These are phyloP conservation scores for Ischnura elegans DNA, from an alignment of 2,888 invertebrate species.

Conservation along the genomic window DNA sequence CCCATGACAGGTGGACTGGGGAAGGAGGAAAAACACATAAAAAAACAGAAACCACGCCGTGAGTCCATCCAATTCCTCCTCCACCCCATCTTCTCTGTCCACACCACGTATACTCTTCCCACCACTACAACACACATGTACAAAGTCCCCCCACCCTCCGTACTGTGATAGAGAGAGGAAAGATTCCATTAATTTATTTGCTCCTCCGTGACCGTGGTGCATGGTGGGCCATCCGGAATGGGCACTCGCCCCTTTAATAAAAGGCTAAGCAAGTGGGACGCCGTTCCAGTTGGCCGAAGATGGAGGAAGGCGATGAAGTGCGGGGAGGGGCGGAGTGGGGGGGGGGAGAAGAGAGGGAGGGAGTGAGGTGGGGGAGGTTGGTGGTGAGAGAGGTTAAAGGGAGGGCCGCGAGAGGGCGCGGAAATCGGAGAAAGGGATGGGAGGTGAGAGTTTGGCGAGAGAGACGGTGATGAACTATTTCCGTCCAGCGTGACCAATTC, in stretches of 20 bases:
- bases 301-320: background rate
- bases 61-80: background rate
- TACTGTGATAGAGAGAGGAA: background rate
- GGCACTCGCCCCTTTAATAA: constrained; percentile 47
- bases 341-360: background rate
- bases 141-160: background rate
- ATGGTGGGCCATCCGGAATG: constrained; percentile 33
- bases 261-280: constrained; percentile 60
- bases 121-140: background rate
- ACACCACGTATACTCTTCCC: background rate
- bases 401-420: background rate
- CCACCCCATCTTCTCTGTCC: background rate
- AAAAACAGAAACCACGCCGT: too few relatives aligned
- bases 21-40: background rate
- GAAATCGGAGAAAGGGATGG: background rate
- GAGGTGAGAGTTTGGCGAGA: background rate
- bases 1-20: background rate
- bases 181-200: constrained; percentile 57
- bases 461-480: background rate
- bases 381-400: background rate
- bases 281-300: constrained; percentile 60
- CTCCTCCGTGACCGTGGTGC: constrained; percentile 4
- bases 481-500: background rate
- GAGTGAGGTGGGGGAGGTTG: background rate
- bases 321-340: background rate